Evolutionary conservation across 2,888 invertebrate species (phyloP), one percentile per base, ranked within the genome.

Genomic region (Rhagophthalmus giganteus): DNA sequence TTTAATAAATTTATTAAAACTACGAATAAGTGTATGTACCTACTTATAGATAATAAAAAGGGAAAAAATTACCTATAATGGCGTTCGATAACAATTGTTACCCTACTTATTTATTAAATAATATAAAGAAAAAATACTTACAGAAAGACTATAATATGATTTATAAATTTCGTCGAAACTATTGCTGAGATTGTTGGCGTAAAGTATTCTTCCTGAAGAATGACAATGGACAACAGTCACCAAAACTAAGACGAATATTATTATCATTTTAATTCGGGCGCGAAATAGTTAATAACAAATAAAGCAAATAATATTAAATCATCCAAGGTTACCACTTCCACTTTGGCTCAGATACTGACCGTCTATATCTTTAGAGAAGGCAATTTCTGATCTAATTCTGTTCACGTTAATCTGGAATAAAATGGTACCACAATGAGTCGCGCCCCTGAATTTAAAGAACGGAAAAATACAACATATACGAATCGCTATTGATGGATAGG

Each of bases 181-280:
- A 24, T 45, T 41, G 35, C 38, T 53, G 20, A 60, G 45, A 27
- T 56, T 55, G 38, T 59, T 55, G 44, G 60, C 44, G 32, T 52
- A 51, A 15, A 38, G 38, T 7, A 40, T 25, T 24, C 52, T 32
- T 39, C 45, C 47, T n/a, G 55, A 31, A 28, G 50, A 54, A 39
- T 54, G 54, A 12, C 46, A 52, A 32, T 55, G 58, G 47, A 58
- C 54, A 38, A 53, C 54, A 27, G 57, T 55, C 32, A 59, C 51
- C 38, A 64, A 46, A 49, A 61, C 49, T 39, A 61, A 44, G 25
- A 46, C 52, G 27, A 60, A 52, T 44, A 59, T 47, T 50, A 58
- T 55, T 62, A 53, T 61, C 64, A 64, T 64, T 47, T 59, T 57
- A 58, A 41, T 50, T 38, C 38, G 42, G 48, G 38, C 47, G 46